Evolutionary conservation across 2,888 invertebrate genomes (phyloP), one percentile per base, ranked within the genome.

Genomic region (Apotomis betuletana): DNA sequence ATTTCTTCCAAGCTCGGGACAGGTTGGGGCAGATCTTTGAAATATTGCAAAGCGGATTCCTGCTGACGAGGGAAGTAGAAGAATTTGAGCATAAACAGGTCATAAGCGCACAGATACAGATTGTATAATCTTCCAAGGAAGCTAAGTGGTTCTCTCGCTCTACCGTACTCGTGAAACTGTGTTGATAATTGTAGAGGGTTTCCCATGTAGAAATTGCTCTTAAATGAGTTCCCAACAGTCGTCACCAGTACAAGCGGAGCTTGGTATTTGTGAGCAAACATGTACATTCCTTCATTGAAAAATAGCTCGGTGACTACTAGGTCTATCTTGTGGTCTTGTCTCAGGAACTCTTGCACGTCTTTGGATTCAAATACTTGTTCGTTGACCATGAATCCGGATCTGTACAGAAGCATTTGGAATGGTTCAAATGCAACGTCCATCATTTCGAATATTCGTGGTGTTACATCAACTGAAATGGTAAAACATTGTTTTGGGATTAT

Each of bases 41-140:
- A 77, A 76, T 79, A 78, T 73, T 78, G 76, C 62, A 77, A 75
- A 61, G 77, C 78, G 60, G 75, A 75, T 77, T 79, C 76, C 69
- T 78, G 75, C 55, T 78, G 78, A 13, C 58, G 68, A 8, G 75
- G 75, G 9, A 74, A 64, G 57, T 77, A 75, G 51, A 52, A 73
- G 15, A 71, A 75, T 61, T 74, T 74, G 36, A 70, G 60, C 67
- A 67, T 68, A 9, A 69, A 5, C 8, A 69, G 68, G 58, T 62
- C 70, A 41, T 36, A 74, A 27, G 65, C 41, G 10, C 62, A 69
- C 3, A 72, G 0, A 36, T 72, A 75, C 36, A 75, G 4, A 51
- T 76, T 76, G 27, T 67, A 60, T 63, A 77, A 55, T 74, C 77
- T 67, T 6, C 77, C 77, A 8, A 64, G 13, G 27, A 76, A 76